Evolutionary conservation across 2,888 invertebrate species (phyloP).

Genomic region (Orchesella flavescens): DNA sequence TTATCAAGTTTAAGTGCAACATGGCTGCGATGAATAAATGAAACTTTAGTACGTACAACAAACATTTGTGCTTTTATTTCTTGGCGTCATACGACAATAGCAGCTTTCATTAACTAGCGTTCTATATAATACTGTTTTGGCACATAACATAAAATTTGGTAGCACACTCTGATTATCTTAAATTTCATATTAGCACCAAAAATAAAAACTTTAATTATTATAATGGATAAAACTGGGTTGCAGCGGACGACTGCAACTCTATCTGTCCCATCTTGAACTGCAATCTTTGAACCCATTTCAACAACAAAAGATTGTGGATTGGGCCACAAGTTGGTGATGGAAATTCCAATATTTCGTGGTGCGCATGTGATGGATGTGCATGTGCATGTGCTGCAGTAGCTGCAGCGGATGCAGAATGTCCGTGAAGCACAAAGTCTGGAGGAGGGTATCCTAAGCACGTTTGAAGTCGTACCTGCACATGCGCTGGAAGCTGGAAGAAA

Average conservation of each 20-base stretch:
- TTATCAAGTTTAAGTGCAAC: too few species aligned
- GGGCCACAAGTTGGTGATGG: conserved; percentile 70
- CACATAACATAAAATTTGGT: too few species aligned
- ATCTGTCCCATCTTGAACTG: conserved; percentile 99
- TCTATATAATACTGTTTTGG: too few species aligned
- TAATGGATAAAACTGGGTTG: conserved; percentile 90
- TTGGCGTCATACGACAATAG: too few species aligned
- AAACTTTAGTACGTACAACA: too few species aligned
- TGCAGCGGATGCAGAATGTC: not conserved
- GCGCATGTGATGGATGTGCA: not conserved
- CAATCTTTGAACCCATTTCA: conserved; percentile 91
- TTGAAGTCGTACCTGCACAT: conserved; percentile 89
- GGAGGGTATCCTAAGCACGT: conserved; percentile 88
- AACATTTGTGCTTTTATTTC: too few species aligned
- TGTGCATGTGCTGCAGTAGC: not conserved
- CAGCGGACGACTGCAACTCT: conserved; percentile 92
- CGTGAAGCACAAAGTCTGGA: conserved; percentile 71
- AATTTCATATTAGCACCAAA: too few species aligned
- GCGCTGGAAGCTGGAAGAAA: conserved; percentile 85
- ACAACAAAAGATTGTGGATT: conserved; percentile 75
- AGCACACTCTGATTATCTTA: too few species aligned
- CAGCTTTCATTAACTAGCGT: too few species aligned
- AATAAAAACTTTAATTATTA: conserved; percentile 73
- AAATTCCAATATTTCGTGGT: conserved; percentile 61
- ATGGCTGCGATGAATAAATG: too few species aligned